A percentile compares a stretch with the other conserved stretches of the same genome.
phyloP scores from a whole-genome alignment of 2,113 vertebrate genomes.

The Caranx melampygus region DNA sequence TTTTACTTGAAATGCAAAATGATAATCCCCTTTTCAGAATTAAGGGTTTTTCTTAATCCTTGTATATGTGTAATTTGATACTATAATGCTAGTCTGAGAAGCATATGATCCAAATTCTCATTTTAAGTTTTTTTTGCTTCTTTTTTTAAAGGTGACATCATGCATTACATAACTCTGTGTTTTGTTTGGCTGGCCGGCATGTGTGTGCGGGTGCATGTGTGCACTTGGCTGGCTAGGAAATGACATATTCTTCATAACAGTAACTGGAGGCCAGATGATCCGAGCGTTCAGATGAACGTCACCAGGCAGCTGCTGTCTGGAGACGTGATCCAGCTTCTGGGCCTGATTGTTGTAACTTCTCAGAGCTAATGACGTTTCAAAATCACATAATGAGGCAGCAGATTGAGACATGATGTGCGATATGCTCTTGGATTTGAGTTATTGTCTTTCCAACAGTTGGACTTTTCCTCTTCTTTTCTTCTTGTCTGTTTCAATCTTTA shows the following conservation, averaged over 20 bases:
- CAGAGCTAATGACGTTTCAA: neutral
- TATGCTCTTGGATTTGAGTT: neutral
- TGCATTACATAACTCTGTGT: conserved; percentile 59
- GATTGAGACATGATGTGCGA: neutral
- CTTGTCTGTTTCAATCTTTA: conserved; percentile 33
- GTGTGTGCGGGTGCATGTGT: conserved; percentile 5
- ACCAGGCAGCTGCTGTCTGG: neutral
- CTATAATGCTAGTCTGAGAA: conserved; percentile 4
- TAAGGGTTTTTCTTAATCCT: conserved; percentile 29
- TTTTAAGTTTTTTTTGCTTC: neutral
- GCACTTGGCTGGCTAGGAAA: conserved; percentile 4
- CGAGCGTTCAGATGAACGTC: conserved; percentile 11
- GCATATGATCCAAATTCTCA: conserved; percentile 29
- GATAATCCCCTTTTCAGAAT: conserved; percentile 35
- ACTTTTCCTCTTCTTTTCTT: conserved; percentile 2
- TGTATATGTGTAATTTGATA: conserved; percentile 34
- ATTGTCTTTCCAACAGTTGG: neutral
- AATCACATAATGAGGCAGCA: neutral
- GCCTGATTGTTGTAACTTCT: neutral
- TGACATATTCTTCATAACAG: conserved; percentile 19
- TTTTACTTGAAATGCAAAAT: conserved; percentile 29
- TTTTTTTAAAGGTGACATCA: conserved; percentile 46
- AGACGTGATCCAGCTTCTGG: neutral
- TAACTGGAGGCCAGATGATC: conserved; percentile 40
- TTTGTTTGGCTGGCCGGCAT: conserved; percentile 30